These are phyloP conservation scores for Octopus bimaculoides DNA, from an alignment of 1,140 invertebrate genomes.

Conservation along the genomic window DNA sequence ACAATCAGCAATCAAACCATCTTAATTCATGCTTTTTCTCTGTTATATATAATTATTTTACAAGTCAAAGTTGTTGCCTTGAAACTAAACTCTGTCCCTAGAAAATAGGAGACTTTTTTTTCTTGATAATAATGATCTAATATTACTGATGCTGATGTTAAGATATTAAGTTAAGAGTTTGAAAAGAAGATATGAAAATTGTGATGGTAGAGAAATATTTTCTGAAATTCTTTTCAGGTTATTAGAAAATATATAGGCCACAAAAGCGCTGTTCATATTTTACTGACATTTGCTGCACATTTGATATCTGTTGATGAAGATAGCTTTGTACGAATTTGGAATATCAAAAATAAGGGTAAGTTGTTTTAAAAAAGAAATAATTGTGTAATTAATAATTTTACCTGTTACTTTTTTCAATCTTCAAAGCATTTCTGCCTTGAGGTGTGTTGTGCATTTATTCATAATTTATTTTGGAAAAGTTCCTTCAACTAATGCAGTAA, in stretches of 20 bases:
- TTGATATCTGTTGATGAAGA: constrained; percentile 81
- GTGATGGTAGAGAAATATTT: not conserved
- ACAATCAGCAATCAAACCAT: no score
- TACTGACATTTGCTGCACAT: constrained; percentile 85
- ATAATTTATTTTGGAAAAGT: not conserved
- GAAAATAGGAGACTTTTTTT: no score
- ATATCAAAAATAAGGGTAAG: constrained; percentile 72
- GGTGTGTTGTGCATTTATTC: not conserved
- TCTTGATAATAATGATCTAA: not conserved
- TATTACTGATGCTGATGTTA: not conserved
- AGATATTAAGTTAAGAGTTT: not conserved
- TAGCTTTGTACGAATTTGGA: constrained; percentile 80
- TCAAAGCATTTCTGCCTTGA: not conserved
- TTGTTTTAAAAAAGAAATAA: not conserved
- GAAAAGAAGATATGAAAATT: no score
- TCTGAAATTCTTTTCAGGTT: constrained; percentile 56
- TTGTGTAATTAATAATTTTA: not conserved
- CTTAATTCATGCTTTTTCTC: no score
- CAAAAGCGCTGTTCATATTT: constrained; percentile 66
- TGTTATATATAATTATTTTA: no score
- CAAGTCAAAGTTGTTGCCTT: no score
- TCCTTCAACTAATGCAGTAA: no score
- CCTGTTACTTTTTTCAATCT: not conserved
- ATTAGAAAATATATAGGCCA: constrained; percentile 81
- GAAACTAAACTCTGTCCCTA: no score